Percentiles rank a stretch among this genome's conserved stretches.
These are phyloP conservation scores for Drosophila nigritarsus DNA, from an alignment of 2,888 invertebrate species.

Conservation along the genomic window DNA sequence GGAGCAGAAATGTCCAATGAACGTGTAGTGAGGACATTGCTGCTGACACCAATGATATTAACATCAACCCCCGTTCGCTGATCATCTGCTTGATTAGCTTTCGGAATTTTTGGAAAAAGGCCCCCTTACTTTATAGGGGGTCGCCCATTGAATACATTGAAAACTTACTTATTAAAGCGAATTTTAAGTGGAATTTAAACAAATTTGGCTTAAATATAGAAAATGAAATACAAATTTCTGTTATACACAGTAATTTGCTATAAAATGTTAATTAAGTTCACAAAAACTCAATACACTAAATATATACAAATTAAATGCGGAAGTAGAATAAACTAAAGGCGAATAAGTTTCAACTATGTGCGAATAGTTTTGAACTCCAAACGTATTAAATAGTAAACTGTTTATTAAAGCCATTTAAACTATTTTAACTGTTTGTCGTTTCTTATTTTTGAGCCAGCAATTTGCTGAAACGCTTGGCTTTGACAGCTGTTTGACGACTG, in stretches of 20 bases:
- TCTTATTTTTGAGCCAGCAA: background rate
- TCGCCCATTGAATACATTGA: slow-evolving; percentile 59
- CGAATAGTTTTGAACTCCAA: background rate
- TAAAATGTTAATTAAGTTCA: background rate
- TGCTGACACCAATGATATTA: slow-evolving; percentile 89
- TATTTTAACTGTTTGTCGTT: background rate
- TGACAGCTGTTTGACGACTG: slow-evolving; percentile 1
- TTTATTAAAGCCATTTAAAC: background rate
- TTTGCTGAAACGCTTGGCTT: background rate
- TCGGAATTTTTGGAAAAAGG: slow-evolving; percentile 91
- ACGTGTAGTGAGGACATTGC: slow-evolving; percentile 93
- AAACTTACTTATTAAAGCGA: background rate
- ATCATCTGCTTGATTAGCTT: slow-evolving; percentile 83
- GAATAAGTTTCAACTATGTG: background rate
- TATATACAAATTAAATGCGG: background rate
- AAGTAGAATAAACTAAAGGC: background rate
- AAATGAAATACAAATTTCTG: background rate
- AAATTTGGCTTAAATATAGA: background rate
- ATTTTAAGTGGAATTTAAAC: background rate
- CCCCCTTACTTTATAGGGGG: slow-evolving; percentile 89
- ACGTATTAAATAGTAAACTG: background rate
- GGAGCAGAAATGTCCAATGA: slow-evolving; percentile 94
- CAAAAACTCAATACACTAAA: background rate
- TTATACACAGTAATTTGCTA: no score
- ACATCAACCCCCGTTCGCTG: slow-evolving; percentile 73